Evolutionary conservation across 2,888 invertebrate genomes (phyloP).

Genomic region (Athalia circularis): DNA sequence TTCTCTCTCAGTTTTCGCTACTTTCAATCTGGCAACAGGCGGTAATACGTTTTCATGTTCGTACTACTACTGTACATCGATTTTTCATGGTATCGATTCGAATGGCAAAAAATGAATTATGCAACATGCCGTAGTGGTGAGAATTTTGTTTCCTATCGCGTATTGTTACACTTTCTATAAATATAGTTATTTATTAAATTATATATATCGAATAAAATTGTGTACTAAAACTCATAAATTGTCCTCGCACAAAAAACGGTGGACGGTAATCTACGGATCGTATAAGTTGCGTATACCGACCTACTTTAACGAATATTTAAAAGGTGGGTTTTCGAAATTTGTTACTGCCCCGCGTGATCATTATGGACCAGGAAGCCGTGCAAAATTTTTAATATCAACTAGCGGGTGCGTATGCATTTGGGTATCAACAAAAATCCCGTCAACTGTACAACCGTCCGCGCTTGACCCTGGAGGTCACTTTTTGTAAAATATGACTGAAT

Average conservation of each 20-base stretch:
- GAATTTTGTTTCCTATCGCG: conserved; percentile 5
- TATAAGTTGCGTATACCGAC: not conserved
- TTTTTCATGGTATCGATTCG: not conserved
- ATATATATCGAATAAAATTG: conserved; percentile 7
- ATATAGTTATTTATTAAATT: conserved; percentile 32
- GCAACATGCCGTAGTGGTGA: not conserved
- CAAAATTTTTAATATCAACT: too few relatives aligned
- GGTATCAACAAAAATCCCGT: too few relatives aligned
- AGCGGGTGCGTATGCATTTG: too few relatives aligned
- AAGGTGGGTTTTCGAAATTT: too few relatives aligned
- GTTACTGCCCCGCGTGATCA: too few relatives aligned
- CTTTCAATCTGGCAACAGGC: conserved; percentile 1
- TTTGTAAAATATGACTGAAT: too few relatives aligned
- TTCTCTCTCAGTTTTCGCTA: not conserved
- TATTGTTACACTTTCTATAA: not conserved
- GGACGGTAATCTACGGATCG: not conserved
- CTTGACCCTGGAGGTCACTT: too few relatives aligned
- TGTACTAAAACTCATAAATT: not conserved
- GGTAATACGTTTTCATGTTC: not conserved
- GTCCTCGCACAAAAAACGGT: conserved; percentile 20
- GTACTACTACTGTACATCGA: not conserved
- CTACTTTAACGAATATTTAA: not conserved
- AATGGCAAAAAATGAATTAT: not conserved
- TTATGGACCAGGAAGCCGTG: too few relatives aligned
- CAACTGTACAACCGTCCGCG: too few relatives aligned